Evolutionary conservation across 2,797 vertebrate genomes (phyloP).

Genomic region (Nannoperca australis): DNA sequence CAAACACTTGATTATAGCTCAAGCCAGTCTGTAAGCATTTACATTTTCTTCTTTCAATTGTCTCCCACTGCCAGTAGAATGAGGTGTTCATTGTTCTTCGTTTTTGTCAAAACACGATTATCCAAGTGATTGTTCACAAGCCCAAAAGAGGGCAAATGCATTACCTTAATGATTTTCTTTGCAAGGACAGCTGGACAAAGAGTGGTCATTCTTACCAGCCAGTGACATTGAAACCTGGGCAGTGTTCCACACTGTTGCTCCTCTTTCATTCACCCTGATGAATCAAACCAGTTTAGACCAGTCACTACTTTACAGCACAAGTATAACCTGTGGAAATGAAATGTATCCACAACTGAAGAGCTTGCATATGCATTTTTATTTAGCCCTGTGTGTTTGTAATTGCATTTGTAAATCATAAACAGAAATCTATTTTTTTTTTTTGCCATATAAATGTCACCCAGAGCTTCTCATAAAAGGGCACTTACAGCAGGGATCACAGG

Average conservation of each 20-base stretch:
- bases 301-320: conserved; percentile 48
- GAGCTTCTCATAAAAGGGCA: neutral
- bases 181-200: conserved; percentile 50
- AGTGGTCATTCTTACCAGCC: conserved; percentile 55
- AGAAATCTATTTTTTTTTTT: neutral
- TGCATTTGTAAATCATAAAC: conserved; percentile 4
- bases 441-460: neutral
- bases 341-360: neutral
- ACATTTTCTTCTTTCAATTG: neutral
- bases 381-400: neutral
- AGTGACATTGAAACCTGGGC: conserved; percentile 71
- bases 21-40: conserved; percentile 15
- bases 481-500: neutral
- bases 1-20: conserved; percentile 35
- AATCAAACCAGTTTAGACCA: conserved; percentile 54
- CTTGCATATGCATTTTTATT: neutral
- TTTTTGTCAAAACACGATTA: neutral
- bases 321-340: conserved; percentile 30
- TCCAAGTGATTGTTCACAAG: neutral
- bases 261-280: conserved; percentile 61
- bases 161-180: conserved; percentile 27
- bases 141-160: neutral
- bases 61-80: neutral
- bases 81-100: neutral
- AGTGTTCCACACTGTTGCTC: conserved; percentile 73